Evolutionary conservation across 2,113 vertebrate genomes (phyloP).

Genomic region (Eulemur rufifrons): DNA sequence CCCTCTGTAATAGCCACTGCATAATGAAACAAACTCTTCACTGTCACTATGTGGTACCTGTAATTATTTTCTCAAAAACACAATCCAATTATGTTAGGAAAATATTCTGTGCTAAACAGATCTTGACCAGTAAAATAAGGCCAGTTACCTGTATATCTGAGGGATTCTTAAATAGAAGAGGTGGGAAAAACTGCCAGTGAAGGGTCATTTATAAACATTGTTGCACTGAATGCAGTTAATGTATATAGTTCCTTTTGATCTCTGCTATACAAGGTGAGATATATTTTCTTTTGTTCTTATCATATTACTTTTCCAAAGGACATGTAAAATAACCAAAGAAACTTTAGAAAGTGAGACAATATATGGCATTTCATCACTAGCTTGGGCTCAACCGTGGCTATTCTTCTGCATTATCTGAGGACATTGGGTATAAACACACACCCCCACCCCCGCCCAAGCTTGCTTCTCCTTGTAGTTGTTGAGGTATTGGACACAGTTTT

Average conservation of each 20-base stretch:
- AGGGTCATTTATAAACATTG: neutral
- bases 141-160: neutral
- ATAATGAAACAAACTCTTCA: neutral
- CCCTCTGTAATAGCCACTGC: neutral
- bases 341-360: neutral
- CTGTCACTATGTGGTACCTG: neutral
- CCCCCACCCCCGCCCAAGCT: too few species aligned
- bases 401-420: neutral
- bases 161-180: neutral
- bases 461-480: neutral
- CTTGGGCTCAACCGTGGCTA: neutral
- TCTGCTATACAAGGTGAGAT: neutral
- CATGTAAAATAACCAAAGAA: neutral
- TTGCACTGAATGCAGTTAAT: neutral
- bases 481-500: neutral
- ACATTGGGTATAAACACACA: neutral
- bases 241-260: neutral
- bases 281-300: neutral
- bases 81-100: neutral
- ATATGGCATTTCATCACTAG: neutral
- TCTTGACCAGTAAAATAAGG: neutral
- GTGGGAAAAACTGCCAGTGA: neutral
- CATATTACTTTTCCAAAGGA: neutral
- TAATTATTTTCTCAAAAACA: neutral
- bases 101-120: neutral